A percentile compares a stretch with the other conserved stretches of the same genome.
phyloP scores from a whole-genome alignment of 2,113 vertebrate species.

The Gymnorhina tibicen region DNA sequence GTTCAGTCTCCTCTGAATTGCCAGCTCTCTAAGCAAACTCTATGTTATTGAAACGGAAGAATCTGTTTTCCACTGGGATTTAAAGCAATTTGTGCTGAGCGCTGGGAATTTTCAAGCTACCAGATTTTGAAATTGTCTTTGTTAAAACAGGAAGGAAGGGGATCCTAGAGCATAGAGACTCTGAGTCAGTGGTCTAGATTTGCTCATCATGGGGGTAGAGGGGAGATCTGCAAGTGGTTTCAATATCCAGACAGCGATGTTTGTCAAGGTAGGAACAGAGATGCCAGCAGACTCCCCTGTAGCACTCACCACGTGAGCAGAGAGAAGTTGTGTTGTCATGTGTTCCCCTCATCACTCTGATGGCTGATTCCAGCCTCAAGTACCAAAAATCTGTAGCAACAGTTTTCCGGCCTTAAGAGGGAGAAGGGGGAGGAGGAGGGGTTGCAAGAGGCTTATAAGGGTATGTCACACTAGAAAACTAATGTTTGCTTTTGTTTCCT shows the following conservation, averaged over 20 bases:
- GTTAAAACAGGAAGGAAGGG: background rate
- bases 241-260: background rate
- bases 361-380: background rate
- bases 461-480: background rate
- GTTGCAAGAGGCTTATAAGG: background rate
- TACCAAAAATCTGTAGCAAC: background rate
- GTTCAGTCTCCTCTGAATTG: conserved; percentile 9
- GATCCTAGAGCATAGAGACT: background rate
- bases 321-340: fast-evolving
- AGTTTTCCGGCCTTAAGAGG: background rate
- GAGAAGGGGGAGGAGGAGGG: background rate
- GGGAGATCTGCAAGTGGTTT: background rate
- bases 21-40: conserved; percentile 23
- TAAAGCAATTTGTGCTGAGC: background rate
- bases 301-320: background rate
- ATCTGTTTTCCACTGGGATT: background rate
- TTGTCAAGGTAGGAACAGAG: background rate
- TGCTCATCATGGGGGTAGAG: background rate
- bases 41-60: background rate
- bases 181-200: background rate
- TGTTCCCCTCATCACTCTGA: background rate
- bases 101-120: background rate
- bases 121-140: background rate
- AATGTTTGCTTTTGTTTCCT: background rate
- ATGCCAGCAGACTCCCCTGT: background rate